Evolutionary conservation across 2,113 vertebrate species (phyloP).

Genomic region (Coptodon rendalli): DNA sequence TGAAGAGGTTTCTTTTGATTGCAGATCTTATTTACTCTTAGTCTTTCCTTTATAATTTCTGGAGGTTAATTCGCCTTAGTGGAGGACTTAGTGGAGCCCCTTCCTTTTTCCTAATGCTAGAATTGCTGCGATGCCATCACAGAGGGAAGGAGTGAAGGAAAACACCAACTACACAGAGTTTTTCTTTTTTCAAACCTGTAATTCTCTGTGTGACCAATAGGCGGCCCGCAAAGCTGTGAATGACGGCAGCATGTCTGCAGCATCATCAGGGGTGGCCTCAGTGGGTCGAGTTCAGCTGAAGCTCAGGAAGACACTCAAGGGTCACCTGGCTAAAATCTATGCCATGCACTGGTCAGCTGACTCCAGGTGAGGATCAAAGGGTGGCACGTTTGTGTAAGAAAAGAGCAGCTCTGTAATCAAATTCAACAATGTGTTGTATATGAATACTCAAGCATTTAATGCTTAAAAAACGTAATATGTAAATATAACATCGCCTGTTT

Average conservation of each 20-base stretch:
- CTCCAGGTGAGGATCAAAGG: slow-evolving; percentile 57
- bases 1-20: not conserved
- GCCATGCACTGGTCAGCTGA: slow-evolving; percentile 75
- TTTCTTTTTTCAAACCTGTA: not conserved
- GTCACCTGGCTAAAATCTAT: slow-evolving; percentile 80
- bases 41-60: not conserved
- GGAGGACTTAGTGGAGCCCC: not conserved
- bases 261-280: slow-evolving; percentile 31
- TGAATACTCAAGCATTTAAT: not conserved
- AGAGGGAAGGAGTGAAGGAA: not conserved
- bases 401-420: not conserved
- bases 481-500: not conserved
- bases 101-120: not conserved
- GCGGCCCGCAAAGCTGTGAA: slow-evolving; percentile 67
- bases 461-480: fast-evolving
- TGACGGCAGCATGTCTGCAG: slow-evolving; percentile 55
- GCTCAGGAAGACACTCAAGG: slow-evolving; percentile 73
- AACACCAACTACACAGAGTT: not conserved
- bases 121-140: not conserved
- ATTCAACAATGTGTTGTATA: not conserved
- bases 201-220: slow-evolving; percentile 24
- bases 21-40: not conserved
- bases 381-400: not conserved
- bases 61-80: not conserved
- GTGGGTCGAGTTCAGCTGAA: slow-evolving; percentile 73